A percentile compares a stretch with the other conserved stretches of the same genome.
phyloP scores from a whole-genome alignment of 2,888 invertebrate species.

The Graphium colonna region DNA sequence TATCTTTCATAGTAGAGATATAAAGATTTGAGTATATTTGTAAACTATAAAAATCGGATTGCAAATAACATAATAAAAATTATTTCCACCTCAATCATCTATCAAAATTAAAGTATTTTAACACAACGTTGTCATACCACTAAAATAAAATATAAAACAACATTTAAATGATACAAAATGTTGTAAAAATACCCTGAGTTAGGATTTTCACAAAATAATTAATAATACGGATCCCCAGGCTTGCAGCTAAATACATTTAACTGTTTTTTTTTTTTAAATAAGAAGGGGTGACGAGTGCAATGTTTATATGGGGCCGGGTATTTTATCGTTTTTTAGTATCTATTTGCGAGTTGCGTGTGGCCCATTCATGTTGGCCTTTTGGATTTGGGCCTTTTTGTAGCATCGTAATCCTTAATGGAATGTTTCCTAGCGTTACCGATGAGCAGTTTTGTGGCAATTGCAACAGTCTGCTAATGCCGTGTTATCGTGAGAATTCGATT shows the following conservation, averaged over 20 bases:
- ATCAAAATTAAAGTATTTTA: too few relatives aligned
- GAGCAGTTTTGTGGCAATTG: slow-evolving; percentile 20
- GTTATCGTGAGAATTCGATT: slow-evolving; percentile 40
- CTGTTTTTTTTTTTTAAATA: slow-evolving; percentile 27
- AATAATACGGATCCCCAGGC: neutral
- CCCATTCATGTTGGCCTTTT: slow-evolving; percentile 44
- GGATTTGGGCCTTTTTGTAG: slow-evolving; percentile 36
- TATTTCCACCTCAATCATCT: too few relatives aligned
- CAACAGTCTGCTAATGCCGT: slow-evolving; percentile 33
- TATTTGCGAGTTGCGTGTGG: slow-evolving; percentile 48
- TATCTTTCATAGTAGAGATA: too few relatives aligned
- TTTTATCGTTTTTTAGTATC: slow-evolving; percentile 36
- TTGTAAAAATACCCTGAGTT: too few relatives aligned
- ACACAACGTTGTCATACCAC: too few relatives aligned
- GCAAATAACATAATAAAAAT: too few relatives aligned
- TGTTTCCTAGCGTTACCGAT: slow-evolving; percentile 32
- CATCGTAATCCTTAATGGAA: slow-evolving; percentile 43
- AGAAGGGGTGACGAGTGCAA: slow-evolving; percentile 53
- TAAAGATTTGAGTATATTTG: too few relatives aligned
- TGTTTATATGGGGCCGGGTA: slow-evolving; percentile 40
- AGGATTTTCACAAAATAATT: neutral
- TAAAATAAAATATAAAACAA: too few relatives aligned
- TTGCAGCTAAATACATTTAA: too few relatives aligned
- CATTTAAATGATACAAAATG: too few relatives aligned
- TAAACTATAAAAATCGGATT: too few relatives aligned